Base-by-base conservation (phyloP, 2,888 invertebrate genomes). In the Ditylenchus weischeri region DNA sequence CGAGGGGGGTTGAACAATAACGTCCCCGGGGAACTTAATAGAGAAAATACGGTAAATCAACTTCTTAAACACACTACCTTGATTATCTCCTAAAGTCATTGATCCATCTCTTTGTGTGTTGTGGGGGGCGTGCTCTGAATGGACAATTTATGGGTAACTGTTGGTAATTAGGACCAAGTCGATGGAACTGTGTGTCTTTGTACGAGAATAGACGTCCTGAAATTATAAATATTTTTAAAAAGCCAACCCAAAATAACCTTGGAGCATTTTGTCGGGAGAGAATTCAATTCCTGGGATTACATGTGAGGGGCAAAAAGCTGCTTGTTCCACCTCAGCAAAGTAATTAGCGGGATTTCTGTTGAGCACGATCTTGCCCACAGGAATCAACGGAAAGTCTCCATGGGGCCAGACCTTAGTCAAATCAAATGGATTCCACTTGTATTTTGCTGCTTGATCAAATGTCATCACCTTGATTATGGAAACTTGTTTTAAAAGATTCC, bases 111-210 rank as follows among this genome's bases (percentile, higher is more conserved):
- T 60, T 38, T 76, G 76, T 18, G 65, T 73, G 59, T 76, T 77
- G 38, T 61, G 48, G n/a, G n/a, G 57, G 19, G 13, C 64, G 63
- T 4, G 75, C 69, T 49, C 79, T 72, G 86, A 88, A 93, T 0
- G 96, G 94, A 83, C 94, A 93, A 85, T 96, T 98, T 23, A 96
- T 93, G 0, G 94, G 76, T 57, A 98, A 87, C 84, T 94, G 93
- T 73, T 90, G 87, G 84, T 89, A 91, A 86, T 98, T 96, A 0
- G 91, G 88, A 8, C 96, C 96, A 76, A 98, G 86, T 62, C 92
- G 89, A 84, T 93, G 89, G 72, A 90, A 88, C 80, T 95, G 95
- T 0, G 96, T 92, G 85, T 96, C 95, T 0, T 89, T 88, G 84
- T 96, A 86, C 8, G 85, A 84, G 78, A 84, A 86, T 67, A 86